These are phyloP conservation scores for Tetramorium bicarinatum DNA, from an alignment of 2,888 invertebrate species.

Conservation along the genomic window DNA sequence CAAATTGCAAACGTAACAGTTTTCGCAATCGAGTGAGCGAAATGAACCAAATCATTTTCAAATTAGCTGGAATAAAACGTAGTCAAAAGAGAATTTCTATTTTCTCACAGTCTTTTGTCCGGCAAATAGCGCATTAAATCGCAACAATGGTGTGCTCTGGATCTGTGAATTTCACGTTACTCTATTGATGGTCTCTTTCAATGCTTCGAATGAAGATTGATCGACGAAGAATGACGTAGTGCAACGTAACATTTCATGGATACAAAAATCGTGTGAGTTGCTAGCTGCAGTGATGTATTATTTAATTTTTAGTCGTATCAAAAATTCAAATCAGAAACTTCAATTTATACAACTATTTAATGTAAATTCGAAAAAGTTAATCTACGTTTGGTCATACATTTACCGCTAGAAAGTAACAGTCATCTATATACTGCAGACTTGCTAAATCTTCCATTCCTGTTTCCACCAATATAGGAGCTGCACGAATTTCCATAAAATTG, in stretches of 20 bases:
- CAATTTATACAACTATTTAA: background rate
- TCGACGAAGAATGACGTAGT: slow-evolving; percentile 30
- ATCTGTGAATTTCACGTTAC: slow-evolving; percentile 31
- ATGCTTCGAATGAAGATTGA: slow-evolving; percentile 48
- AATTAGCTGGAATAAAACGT: slow-evolving; percentile 28
- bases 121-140: slow-evolving; percentile 30
- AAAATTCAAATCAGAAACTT: background rate
- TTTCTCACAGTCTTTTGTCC: slow-evolving; percentile 19
- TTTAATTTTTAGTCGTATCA: background rate
- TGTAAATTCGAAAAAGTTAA: slow-evolving; percentile 8
- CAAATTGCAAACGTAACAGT: background rate
- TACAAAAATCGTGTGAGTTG: slow-evolving; percentile 1
- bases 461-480: slow-evolving; percentile 42
- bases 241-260: background rate
- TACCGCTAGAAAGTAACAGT: slow-evolving; percentile 4
- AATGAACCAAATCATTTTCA: slow-evolving; percentile 32
- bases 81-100: slow-evolving; percentile 4
- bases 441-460: slow-evolving; percentile 31
- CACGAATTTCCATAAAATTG: slow-evolving; percentile 52
- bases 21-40: background rate
- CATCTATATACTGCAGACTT: slow-evolving; percentile 34
- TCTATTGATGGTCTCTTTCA: slow-evolving; percentile 36
- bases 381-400: background rate
- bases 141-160: slow-evolving; percentile 22
- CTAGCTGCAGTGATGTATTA: background rate